A percentile compares a stretch with the other conserved stretches of the same genome.
Conservation (phyloP, 1,140 invertebrate species). For the Drosophila leontia region DNA sequence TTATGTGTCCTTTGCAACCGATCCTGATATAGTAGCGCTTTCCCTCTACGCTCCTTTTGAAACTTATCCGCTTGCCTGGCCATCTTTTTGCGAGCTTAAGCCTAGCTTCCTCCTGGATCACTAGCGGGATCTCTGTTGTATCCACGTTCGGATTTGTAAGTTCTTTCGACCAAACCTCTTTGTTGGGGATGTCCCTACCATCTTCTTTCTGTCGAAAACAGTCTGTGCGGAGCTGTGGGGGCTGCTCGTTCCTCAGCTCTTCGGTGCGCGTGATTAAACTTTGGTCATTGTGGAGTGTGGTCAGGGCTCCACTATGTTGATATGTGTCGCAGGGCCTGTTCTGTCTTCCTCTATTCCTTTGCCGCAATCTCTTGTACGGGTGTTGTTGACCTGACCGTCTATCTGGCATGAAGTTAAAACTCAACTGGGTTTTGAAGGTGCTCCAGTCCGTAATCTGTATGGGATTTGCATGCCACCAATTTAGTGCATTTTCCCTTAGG, state of each 20-base stretch:
- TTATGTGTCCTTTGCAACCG: background rate
- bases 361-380: background rate
- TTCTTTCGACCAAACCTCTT: no score
- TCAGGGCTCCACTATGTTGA: background rate
- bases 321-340: background rate
- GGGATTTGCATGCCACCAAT: background rate
- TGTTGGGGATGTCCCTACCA: no score
- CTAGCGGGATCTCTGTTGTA: background rate
- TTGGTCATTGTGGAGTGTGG: no score
- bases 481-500: background rate
- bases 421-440: background rate
- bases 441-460: background rate
- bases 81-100: background rate
- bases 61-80: background rate
- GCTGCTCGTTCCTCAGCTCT: no score
- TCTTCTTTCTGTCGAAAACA: no score
- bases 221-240: no score
- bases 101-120: background rate
- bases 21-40: background rate
- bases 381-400: background rate
- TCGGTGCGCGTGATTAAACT: no score
- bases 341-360: no score
- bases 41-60: background rate
- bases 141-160: background rate
- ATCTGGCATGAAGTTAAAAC: background rate